These are phyloP conservation scores for Tenebrosternarchus preto DNA, from an alignment of 2,113 vertebrate genomes.

Conservation along the genomic window DNA sequence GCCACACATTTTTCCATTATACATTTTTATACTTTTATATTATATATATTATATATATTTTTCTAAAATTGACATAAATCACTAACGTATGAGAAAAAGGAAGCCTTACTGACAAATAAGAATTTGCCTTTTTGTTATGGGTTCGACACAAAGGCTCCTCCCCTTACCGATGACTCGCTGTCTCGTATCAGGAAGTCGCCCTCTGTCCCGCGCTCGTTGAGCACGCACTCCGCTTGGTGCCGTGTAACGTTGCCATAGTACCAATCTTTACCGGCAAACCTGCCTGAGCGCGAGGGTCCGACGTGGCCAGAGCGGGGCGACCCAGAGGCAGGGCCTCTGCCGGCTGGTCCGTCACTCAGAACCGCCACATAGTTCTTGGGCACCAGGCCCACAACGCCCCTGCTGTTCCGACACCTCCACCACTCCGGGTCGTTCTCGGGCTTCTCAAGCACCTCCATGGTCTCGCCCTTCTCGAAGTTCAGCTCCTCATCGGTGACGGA, in stretches of 20 bases:
- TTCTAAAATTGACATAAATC: too few relatives aligned
- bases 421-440: conserved; percentile 97
- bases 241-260: conserved; percentile 94
- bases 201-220: conserved; percentile 89
- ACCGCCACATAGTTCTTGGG: conserved; percentile 98
- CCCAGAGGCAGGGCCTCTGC: conserved; percentile 62
- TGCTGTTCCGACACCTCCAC: conserved; percentile 95
- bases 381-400: conserved; percentile 91
- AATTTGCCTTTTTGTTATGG: neutral
- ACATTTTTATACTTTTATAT: neutral
- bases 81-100: too few relatives aligned
- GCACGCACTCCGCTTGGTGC: conserved; percentile 89
- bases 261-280: conserved; percentile 94
- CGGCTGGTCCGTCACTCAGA: conserved; percentile 79
- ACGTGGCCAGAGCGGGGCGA: conserved; percentile 71
- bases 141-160: neutral
- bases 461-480: conserved; percentile 97
- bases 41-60: too few relatives aligned
- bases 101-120: neutral
- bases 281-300: conserved; percentile 82
- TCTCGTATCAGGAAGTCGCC: conserved; percentile 98
- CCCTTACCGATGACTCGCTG: conserved; percentile 97
- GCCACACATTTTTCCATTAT: too few relatives aligned
- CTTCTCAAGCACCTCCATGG: conserved; percentile 98
- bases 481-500: conserved; percentile 97